Conservation (phyloP, 2,797 vertebrate species). For the Taeniopygia guttata region DNA sequence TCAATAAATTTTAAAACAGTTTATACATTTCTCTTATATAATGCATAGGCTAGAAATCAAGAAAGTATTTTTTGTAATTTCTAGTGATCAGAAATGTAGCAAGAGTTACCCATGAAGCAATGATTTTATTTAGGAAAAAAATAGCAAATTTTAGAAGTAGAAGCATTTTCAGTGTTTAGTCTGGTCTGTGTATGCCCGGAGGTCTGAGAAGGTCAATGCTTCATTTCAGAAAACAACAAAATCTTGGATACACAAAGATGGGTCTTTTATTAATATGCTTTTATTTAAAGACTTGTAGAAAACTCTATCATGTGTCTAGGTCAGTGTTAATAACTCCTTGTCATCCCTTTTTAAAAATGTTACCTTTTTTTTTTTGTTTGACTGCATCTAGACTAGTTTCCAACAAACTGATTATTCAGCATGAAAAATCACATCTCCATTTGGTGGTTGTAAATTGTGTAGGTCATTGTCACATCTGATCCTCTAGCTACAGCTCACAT, state of each 20-base stretch:
- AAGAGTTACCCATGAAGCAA: neutral
- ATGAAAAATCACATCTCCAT: neutral
- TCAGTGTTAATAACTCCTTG: neutral
- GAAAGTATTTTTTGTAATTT: neutral
- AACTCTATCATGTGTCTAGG: neutral
- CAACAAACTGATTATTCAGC: neutral
- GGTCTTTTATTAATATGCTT: neutral
- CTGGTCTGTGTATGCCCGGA: neutral
- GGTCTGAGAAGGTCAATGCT: neutral
- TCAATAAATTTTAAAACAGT: neutral
- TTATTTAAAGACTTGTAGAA: neutral
- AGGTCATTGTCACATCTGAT: neutral
- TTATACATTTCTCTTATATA: neutral
- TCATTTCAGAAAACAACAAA: neutral
- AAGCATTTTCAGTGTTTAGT: neutral
- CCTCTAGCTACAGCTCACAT: neutral
- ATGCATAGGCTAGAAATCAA: neutral
- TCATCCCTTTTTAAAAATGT: neutral
- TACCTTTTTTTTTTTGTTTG: neutral
- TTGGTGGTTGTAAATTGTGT: neutral
- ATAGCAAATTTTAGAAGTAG: neutral
- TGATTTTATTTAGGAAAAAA: neutral
- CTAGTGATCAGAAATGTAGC: neutral
- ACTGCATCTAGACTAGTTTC: neutral
- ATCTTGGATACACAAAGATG: neutral